Base-by-base conservation (phyloP, 2,888 invertebrate genomes). In the Cosmia pyralina region DNA sequence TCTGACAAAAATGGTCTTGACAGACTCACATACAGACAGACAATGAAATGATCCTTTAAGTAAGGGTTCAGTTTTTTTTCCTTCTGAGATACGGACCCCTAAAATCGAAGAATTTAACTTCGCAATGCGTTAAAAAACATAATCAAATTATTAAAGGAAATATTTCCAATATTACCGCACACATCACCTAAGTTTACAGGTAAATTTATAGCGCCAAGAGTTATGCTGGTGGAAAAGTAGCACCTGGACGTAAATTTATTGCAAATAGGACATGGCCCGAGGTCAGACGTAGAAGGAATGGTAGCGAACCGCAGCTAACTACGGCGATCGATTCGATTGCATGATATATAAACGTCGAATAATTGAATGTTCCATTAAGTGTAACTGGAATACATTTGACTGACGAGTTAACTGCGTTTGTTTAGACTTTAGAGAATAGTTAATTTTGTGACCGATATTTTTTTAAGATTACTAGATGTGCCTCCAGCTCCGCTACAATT, bases 181-280 rank as follows among this genome's bases (percentile, higher is more conserved):
- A 59, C 22, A 62, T 70, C 68, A n/a, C 53, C 0, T 44, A 71
- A 65, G 60, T 74, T 38, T 34, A 50, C 28, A 46, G 15, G 48
- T 59, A 44, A 70, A 82, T 80, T 80, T 80, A 82, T 74, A 46
- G 67, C 69, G 15, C 44, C n/a, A 76, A 65, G 59, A 65, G 63
- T 69, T 63, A 76, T 72, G 69, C 48, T 75, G 17, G 66, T 83
- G 72, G 80, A 83, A 80, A 80, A 83, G 52, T 75, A 70, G 46
- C 75, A 81, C 82, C 78, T 81, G 82, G 82, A 74, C 67, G 34
- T 67, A 53, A 68, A 81, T 81, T 82, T 81, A 81, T 81, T 50
- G 64, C 69, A 44, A 38, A 69, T 73, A 69, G 73, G 74, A 75
- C 75, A 77, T 72, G 63, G 52, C 34, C 34, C 60, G 67, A 76